A percentile compares a stretch with the other conserved stretches of the same genome.
Evolutionary conservation across 2,888 invertebrate species (phyloP).

Genomic region (Unio pictorum): DNA sequence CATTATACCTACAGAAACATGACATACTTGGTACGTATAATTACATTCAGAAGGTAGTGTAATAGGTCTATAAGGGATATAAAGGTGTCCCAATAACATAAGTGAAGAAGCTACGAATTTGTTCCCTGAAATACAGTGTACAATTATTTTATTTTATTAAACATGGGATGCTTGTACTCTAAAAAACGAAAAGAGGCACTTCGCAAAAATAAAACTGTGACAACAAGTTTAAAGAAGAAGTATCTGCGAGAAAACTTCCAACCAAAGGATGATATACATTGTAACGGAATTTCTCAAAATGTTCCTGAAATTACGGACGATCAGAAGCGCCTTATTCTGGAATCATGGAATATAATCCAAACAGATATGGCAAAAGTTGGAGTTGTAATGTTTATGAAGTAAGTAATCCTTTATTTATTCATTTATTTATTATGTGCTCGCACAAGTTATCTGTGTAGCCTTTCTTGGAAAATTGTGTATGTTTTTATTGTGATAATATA

Average conservation of each 20-base stretch:
- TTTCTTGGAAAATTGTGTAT: no score
- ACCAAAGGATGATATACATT: constrained; percentile 12
- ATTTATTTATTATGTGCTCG: constrained; percentile 5
- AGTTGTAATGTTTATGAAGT: constrained; percentile 61
- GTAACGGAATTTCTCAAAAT: constrained; percentile 24
- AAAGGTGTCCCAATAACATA: no score
- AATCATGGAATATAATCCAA: constrained; percentile 54
- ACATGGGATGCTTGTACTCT: constrained; percentile 45
- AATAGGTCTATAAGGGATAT: no score
- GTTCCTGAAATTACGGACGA: constrained; percentile 47
- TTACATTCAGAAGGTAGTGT: no score
- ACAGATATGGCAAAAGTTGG: constrained; percentile 58
- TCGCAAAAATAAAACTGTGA: constrained; percentile 31
- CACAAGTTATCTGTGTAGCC: no score
- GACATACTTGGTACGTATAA: no score
- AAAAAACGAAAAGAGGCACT: constrained; percentile 36
- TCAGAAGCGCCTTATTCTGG: constrained; percentile 52
- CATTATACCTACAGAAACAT: no score
- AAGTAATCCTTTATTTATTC: constrained; percentile 21
- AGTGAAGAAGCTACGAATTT: no score
- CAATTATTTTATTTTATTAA: neutral
- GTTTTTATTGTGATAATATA: no score
- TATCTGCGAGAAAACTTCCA: constrained; percentile 33
- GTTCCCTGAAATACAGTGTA: neutral
- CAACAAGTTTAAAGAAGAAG: constrained; percentile 20